Evolutionary conservation across 2,113 vertebrate genomes (phyloP), one percentile per base, ranked within the genome.

Genomic region (Sciurus niger): DNA sequence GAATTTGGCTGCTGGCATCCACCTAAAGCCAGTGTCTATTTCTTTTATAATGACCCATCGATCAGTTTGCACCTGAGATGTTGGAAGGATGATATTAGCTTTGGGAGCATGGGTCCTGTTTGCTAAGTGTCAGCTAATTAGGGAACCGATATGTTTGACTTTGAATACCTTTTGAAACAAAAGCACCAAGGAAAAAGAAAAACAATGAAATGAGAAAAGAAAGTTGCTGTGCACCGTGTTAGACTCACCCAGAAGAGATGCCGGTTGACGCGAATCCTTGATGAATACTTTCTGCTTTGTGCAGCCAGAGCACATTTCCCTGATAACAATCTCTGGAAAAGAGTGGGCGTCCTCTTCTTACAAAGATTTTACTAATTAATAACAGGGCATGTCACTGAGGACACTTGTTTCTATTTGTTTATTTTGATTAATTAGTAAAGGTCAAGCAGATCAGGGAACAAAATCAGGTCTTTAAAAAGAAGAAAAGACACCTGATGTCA

Each of bases 361-460:
- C 12, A 84, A 67, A 90, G 37, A 67, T 16, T 78, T 76, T 90
- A 70, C 79, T 92, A 70, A 90, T 84, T 70, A 72, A 53, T 93
- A 58, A 48, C 3, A 10, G 60, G 76, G 2, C 58, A 25, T 67
- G 63, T 34, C 51, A 55, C 46, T 48, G 60, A 89, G 63, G 30
- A 79, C 40, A 8, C 40, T 85, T 94, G 43, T 28, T 93, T 70
- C 86, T 18, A 74, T 86, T 84, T 70, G 8, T 84, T 94, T 94
- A 89, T 89, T 77, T 94, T 92, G 90, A 94, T 90, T 78, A 96
- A 85, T 43, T 73, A 89, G 70, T 68, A 84, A 90, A 93, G 2
- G 13, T 22, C 28, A 74, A n/a, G 89, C 63, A 76, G 16, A 86
- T 48, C 4, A 84, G 46, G 91, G 32, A 93, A 28, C 4, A 90